A percentile compares a stretch with the other conserved stretches of the same genome.
Evolutionary conservation across 1,140 invertebrate species (phyloP).

Genomic region (Campoletis sonorensis): DNA sequence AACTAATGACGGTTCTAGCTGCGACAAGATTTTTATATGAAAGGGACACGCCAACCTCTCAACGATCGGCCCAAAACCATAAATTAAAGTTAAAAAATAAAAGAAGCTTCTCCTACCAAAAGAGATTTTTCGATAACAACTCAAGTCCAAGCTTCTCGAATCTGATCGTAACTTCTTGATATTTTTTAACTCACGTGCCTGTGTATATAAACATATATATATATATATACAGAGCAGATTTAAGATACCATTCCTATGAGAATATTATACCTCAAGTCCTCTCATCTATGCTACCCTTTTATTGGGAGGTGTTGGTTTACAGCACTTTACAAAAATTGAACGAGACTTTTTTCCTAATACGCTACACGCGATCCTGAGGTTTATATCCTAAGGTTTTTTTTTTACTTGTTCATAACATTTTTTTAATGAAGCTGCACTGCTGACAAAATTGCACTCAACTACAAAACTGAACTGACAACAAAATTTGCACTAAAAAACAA

Average conservation of each 20-base stretch:
- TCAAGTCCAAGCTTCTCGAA: background rate
- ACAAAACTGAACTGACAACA: no score
- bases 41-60: conserved; percentile 53
- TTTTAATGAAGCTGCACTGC: no score
- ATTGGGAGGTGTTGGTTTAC: background rate
- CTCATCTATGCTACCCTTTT: background rate
- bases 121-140: background rate
- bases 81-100: conserved; percentile 31
- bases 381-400: no score
- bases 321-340: background rate
- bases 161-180: background rate
- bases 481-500: no score
- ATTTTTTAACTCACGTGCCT: background rate
- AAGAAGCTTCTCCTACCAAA: background rate
- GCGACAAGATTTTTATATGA: conserved; percentile 47
- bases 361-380: background rate
- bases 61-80: conserved; percentile 19
- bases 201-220: conserved; percentile 8
- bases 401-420: no score
- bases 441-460: no score
- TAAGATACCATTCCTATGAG: background rate
- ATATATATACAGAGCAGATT: conserved; percentile 1
- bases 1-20: conserved; percentile 24
- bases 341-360: background rate
- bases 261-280: conserved; percentile 3